Percentiles rank a stretch among this genome's conserved stretches.
Conservation (phyloP, 2,888 invertebrate genomes). For the Sarcophaga rosellei region DNA sequence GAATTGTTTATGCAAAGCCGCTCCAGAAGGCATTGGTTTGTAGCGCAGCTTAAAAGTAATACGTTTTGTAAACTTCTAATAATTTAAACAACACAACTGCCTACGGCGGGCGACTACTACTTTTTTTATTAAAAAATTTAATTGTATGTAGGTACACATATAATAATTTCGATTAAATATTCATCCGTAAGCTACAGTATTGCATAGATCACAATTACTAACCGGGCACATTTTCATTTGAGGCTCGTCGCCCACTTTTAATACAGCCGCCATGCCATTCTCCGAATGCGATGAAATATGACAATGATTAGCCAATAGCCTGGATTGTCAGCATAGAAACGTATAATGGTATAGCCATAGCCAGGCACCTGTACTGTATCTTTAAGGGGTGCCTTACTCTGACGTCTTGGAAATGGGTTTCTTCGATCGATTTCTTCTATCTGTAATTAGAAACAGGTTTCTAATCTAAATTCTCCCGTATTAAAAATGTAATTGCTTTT, state of each 20-base stretch:
- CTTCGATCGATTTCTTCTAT: constrained; percentile 76
- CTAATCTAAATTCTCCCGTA: too few species aligned
- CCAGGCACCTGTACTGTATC: constrained; percentile 78
- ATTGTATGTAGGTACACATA: too few species aligned
- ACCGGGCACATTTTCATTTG: constrained; percentile 79
- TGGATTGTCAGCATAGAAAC: constrained; percentile 76
- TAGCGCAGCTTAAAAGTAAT: constrained; percentile 28
- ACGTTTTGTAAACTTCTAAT: too few species aligned
- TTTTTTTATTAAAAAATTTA: too few species aligned
- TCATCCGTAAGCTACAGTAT: constrained; percentile 71
- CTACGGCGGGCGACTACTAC: too few species aligned
- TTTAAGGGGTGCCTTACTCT: constrained; percentile 75
- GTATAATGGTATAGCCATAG: constrained; percentile 77
- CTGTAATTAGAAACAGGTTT: constrained; percentile 55
- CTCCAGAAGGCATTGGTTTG: constrained; percentile 70
- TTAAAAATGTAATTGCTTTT: too few species aligned
- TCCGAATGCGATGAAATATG: constrained; percentile 78
- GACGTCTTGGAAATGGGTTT: constrained; percentile 74
- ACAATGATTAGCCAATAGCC: constrained; percentile 79
- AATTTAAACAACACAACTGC: too few species aligned
- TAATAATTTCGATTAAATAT: too few species aligned
- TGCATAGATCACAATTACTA: constrained; percentile 78
- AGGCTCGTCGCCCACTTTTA: constrained; percentile 76
- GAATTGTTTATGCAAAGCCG: constrained; percentile 91
- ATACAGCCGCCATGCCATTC: constrained; percentile 77